Base-by-base conservation (phyloP, 2,113 vertebrate species). In the Platichthys flesus region DNA sequence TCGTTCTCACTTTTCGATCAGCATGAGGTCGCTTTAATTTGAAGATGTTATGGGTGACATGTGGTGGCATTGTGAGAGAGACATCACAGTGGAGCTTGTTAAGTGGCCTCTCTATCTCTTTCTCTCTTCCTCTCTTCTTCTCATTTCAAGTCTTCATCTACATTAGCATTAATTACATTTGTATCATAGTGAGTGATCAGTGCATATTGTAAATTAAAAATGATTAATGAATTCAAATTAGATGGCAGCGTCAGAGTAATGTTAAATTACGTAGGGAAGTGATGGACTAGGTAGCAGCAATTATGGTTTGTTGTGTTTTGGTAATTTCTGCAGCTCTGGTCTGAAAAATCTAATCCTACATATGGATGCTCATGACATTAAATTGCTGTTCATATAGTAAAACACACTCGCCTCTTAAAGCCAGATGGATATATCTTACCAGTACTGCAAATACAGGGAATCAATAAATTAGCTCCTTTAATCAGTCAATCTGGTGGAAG, bases 1-100 rank as follows among this genome's bases (percentile, higher is more conserved):
- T 81, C 74, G 68, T 57, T 64, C 67, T 74, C 47, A 57, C 60
- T 78, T 28, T 6, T 73, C 78, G 37, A 72, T 80, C 64, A 71
- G 61, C 18, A 9, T 8, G n/a, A 68, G 20, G 23, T 64, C 47
- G 54, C 28, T 52, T 84, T 67, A 54, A 85, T 76, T 85, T 56
- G 66, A 79, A 62, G 23, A 83, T 55, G 58, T 83, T 73, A 60
- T 60, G 67, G 42, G 62, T 83, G 51, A 60, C 42, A 64, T 71
- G 76, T 31, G 31, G 31, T 4, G 21, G 49, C 65, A 51, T 67
- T 10, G 18, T 65, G 55, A 62, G 60, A 70, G 18, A 78, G 55
- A 74, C 72, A 61, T 23, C 18, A 67, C 64, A 45, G 40, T 21
- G 16, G 68, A 2, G 59, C 55, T 67, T 52, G 73, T 73, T 71